Percentiles rank a stretch among this genome's conserved stretches.
Evolutionary conservation across 2,113 vertebrate genomes (phyloP).

Genomic region (Lampris incognitus): DNA sequence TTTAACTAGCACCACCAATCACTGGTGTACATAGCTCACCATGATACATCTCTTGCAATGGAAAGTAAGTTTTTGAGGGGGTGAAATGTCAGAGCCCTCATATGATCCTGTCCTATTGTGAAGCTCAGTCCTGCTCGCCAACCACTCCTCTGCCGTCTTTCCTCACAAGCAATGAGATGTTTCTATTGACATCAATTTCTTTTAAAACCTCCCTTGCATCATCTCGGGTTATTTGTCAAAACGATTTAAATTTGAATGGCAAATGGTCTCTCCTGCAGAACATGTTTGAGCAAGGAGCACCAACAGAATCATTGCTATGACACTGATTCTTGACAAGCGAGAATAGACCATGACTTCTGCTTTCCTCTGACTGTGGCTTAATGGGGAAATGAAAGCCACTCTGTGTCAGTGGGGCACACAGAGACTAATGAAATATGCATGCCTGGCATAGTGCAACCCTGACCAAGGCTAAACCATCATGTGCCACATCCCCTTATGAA

Average conservation of each 20-base stretch:
- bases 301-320: slow-evolving; percentile 14
- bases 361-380: slow-evolving; percentile 46
- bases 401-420: slow-evolving; percentile 63
- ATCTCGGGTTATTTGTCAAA: neutral
- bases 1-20: no score
- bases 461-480: slow-evolving; percentile 36
- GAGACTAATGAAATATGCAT: slow-evolving; percentile 69
- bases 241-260: neutral
- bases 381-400: slow-evolving; percentile 73
- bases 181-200: neutral
- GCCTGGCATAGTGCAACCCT: slow-evolving; percentile 52
- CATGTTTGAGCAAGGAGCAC: neutral
- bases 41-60: no score
- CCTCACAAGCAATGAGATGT: neutral
- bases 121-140: no score
- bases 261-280: neutral
- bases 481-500: slow-evolving; percentile 48
- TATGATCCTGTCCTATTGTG: no score
- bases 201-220: no score
- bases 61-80: no score
- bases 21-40: no score
- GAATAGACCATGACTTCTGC: slow-evolving; percentile 52
- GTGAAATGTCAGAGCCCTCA: no score
- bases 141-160: no score
- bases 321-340: slow-evolving; percentile 24